A percentile compares a stretch with the other conserved stretches of the same genome.
phyloP scores from a whole-genome alignment of 2,888 invertebrate species.

The Hymenopus coronatus region DNA sequence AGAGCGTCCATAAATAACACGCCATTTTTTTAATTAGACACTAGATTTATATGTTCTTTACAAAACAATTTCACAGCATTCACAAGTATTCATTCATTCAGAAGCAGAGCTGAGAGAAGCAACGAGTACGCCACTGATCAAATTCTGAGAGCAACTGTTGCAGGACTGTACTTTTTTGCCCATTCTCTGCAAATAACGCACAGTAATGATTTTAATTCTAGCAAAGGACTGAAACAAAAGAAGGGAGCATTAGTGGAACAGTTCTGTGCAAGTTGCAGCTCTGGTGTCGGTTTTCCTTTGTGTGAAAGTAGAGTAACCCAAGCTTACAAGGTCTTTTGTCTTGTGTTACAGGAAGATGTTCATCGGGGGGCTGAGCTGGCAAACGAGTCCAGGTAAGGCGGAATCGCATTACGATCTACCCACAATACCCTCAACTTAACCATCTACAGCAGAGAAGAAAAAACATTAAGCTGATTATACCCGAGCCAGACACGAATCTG shows the following conservation, averaged over 20 bases:
- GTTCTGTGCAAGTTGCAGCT: not conserved
- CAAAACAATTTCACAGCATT: no score
- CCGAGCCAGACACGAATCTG: not conserved
- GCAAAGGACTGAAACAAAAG: not conserved
- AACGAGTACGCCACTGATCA: no score
- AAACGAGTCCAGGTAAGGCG: constrained; percentile 91
- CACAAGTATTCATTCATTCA: no score
- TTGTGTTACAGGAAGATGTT: constrained; percentile 96
- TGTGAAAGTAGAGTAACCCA: not conserved
- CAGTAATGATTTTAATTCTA: not conserved
- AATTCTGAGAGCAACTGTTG: no score
- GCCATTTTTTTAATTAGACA: no score
- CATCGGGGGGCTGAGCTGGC: constrained; percentile 99
- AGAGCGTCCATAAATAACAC: no score
- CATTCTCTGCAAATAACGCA: not conserved
- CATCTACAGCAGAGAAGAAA: not conserved
- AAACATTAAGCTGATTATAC: not conserved
- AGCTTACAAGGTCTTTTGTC: constrained; percentile 22
- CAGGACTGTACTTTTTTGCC: not conserved
- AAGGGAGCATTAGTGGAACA: not conserved
- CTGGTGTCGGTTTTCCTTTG: not conserved
- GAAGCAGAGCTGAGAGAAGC: no score
- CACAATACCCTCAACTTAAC: not conserved
- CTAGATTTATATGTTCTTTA: no score
- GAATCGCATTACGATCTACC: not conserved